Evolutionary conservation across 2,888 invertebrate genomes (phyloP).

Genomic region (Panzeria rudis): DNA sequence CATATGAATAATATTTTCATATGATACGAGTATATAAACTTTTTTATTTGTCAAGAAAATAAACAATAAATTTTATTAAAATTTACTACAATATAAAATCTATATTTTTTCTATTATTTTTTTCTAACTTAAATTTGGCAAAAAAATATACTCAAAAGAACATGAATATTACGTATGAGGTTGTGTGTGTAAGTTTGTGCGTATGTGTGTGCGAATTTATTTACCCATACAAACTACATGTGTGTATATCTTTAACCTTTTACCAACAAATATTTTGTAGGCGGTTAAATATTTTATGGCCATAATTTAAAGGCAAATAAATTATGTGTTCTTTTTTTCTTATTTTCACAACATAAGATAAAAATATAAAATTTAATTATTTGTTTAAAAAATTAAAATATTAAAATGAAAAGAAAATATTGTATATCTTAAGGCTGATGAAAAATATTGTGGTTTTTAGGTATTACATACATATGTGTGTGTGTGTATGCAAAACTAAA

Average conservation of each 20-base stretch:
- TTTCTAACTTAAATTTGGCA: background rate
- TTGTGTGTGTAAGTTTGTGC: no score
- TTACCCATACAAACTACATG: background rate
- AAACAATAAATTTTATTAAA: conserved; percentile 15
- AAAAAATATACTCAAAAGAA: background rate
- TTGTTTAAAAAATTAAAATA: conserved; percentile 52
- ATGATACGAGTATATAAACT: background rate
- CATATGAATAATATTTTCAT: background rate
- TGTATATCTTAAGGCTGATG: conserved; percentile 12
- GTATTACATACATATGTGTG: background rate
- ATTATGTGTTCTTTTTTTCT: conserved; percentile 16
- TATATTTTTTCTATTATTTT: background rate
- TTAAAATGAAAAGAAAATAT: conserved; percentile 32
- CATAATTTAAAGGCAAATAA: conserved; percentile 52
- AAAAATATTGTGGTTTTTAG: conserved; percentile 18
- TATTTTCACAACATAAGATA: background rate
- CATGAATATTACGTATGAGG: background rate
- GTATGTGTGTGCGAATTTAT: background rate
- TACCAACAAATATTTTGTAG: conserved; percentile 41
- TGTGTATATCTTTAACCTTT: background rate
- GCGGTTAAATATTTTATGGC: conserved; percentile 40
- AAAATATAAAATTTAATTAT: conserved; percentile 48
- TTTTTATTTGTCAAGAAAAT: background rate
- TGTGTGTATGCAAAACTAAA: background rate
- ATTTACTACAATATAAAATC: background rate